These are phyloP conservation scores for Illadopsis cleaveri DNA, from an alignment of 2,113 vertebrate species.

Conservation along the genomic window DNA sequence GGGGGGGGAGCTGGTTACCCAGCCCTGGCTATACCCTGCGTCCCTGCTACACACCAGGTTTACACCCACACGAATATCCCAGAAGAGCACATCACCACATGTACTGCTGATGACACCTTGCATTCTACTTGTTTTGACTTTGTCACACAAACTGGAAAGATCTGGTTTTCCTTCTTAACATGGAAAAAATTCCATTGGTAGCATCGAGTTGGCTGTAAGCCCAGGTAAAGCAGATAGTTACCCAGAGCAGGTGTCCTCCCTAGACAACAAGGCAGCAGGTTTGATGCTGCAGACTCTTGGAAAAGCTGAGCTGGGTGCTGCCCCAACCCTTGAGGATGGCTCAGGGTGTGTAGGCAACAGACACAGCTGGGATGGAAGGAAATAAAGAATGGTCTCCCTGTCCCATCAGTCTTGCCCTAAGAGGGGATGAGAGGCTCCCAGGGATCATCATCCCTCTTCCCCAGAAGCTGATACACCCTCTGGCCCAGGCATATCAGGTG, in stretches of 20 bases:
- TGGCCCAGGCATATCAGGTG: too few relatives aligned
- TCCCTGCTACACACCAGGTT: background rate
- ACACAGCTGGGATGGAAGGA: background rate
- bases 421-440: background rate
- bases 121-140: background rate
- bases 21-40: background rate
- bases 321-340: background rate
- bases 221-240: background rate
- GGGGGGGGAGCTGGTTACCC: fast-evolving
- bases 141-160: background rate
- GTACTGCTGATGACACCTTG: fast-evolving
- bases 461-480: background rate
- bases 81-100: too few relatives aligned
- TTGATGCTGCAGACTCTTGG: background rate
- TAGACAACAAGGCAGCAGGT: background rate
- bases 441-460: background rate
- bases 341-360: background rate
- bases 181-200: background rate
- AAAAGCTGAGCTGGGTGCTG: background rate
- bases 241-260: fast-evolving
- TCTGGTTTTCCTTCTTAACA: background rate
- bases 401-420: background rate
- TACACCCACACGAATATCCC: fast-evolving
- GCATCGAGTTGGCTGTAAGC: fast-evolving
- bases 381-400: background rate